A percentile compares a stretch with the other conserved stretches of the same genome.
phyloP scores from a whole-genome alignment of 2,888 invertebrate genomes.

The Proisotoma minuta region DNA sequence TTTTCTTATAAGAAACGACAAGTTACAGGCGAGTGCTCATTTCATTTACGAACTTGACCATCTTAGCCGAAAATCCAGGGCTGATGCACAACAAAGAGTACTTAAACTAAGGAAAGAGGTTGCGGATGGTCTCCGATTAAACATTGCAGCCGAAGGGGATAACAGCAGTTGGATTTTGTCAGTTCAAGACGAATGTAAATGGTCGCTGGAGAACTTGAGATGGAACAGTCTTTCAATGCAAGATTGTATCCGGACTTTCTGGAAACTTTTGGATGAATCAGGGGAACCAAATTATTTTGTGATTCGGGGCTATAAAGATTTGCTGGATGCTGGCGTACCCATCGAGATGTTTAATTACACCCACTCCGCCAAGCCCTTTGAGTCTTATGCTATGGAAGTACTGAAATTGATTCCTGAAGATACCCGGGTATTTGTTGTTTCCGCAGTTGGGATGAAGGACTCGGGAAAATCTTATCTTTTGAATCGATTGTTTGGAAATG shows the following conservation, averaged over 20 bases:
- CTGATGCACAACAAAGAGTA: not conserved
- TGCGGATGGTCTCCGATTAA: not conserved
- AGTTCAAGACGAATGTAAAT: not conserved
- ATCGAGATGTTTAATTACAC: constrained; percentile 5
- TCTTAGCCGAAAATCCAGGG: not conserved
- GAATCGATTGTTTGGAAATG: constrained; percentile 25
- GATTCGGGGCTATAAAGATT: too few species aligned
- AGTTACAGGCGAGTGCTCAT: too few species aligned
- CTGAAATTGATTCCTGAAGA: not conserved
- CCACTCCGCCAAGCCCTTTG: not conserved
- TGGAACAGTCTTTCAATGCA: not conserved
- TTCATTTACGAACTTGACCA: constrained; percentile 2
- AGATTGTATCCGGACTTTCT: not conserved
- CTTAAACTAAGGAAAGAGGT: not conserved
- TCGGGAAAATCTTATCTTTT: constrained; percentile 32
- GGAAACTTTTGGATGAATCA: too few species aligned
- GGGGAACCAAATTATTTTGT: too few species aligned
- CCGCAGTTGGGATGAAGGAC: constrained; percentile 21
- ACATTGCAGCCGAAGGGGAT: not conserved
- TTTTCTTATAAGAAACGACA: too few species aligned
- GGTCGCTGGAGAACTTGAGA: not conserved
- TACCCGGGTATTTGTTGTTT: constrained; percentile 14
- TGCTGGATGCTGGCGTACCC: too few species aligned
- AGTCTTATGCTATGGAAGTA: not conserved
- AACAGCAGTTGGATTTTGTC: not conserved